Base-by-base conservation (phyloP, 2,797 vertebrate genomes). In the Allobates femoralis region DNA sequence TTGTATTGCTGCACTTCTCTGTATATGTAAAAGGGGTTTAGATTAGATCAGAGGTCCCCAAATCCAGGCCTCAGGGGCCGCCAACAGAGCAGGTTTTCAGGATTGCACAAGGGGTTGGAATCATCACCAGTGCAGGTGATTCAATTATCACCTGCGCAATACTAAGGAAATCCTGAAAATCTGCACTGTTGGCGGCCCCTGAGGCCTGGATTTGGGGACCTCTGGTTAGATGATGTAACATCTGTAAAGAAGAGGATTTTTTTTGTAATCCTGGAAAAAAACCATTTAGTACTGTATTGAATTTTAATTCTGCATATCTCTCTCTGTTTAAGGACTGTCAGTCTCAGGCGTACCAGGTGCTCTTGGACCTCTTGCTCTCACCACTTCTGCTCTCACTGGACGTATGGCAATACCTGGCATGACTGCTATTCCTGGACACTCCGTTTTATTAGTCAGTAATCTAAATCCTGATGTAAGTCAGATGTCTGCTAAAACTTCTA, bases 391-490 rank as follows among this genome's bases (percentile, higher is more conserved):
- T 75, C 87, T 83, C 2, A 87, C 94, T 85, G 94, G 91, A 83
- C 92, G 93, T 19, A 91, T 94, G 91, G 71, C 92, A 88, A 16
- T 91, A 90, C 93, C 94, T 74, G 90, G 88, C 64, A 86, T 90
- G 90, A n/a, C 89, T 87, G 90, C 85, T 34, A 69, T 92, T 41
- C 89, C 92, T 81, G 90, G 90, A 89, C 95, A 94, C 90, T 94
- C 93, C 0, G 96, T 97, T 90, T 91, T 97, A 19, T 91, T 97
- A 18, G 95, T 96, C 89, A 96, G 93, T 90, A 97, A 97, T 90
- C 95, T 97, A 89, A 97, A 97, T 84, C 89, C 94, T 89, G 95
- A 96, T 67, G 96, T 96, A 93, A 95, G 95, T 93, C 84, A 34
- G 19, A 12, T 5, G 3, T 41, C 37, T 73, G 10, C 46, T 73